Percentiles rank a stretch among this genome's conserved stretches.
Evolutionary conservation across 2,888 invertebrate species (phyloP).

Genomic region (Pollenia labialis): DNA sequence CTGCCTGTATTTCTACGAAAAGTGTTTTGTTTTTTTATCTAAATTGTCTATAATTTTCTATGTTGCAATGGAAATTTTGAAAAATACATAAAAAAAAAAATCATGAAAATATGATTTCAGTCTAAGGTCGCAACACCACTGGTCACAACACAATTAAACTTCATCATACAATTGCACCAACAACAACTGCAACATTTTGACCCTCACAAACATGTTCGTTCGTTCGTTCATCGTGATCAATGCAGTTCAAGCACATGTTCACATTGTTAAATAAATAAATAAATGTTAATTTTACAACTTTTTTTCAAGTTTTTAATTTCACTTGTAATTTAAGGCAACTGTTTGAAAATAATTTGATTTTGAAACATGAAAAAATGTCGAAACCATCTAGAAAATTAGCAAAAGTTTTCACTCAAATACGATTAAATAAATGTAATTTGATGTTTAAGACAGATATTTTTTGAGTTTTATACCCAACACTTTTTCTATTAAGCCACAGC

Average conservation of each 20-base stretch:
- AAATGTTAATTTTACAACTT: background rate
- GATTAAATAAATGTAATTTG: too few species aligned
- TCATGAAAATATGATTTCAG: constrained; percentile 49
- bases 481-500: too few species aligned
- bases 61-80: constrained; percentile 17
- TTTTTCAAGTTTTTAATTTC: constrained; percentile 27
- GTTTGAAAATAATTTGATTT: too few species aligned
- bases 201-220: constrained; percentile 33
- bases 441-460: too few species aligned
- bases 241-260: constrained; percentile 23
- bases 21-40: constrained; percentile 37
- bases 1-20: constrained; percentile 52
- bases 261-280: constrained; percentile 14
- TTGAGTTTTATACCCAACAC: too few species aligned
- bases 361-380: too few species aligned
- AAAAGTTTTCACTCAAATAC: too few species aligned
- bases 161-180: background rate
- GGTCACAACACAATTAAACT: constrained; percentile 57
- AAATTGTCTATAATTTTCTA: constrained; percentile 68
- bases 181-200: constrained; percentile 32
- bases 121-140: constrained; percentile 52
- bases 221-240: background rate
- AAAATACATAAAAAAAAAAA: constrained; percentile 13
- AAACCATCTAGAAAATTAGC: too few species aligned
- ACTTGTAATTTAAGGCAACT: constrained; percentile 11